Conservation (phyloP, 2,113 vertebrate species). For the Diadophis punctatus region DNA sequence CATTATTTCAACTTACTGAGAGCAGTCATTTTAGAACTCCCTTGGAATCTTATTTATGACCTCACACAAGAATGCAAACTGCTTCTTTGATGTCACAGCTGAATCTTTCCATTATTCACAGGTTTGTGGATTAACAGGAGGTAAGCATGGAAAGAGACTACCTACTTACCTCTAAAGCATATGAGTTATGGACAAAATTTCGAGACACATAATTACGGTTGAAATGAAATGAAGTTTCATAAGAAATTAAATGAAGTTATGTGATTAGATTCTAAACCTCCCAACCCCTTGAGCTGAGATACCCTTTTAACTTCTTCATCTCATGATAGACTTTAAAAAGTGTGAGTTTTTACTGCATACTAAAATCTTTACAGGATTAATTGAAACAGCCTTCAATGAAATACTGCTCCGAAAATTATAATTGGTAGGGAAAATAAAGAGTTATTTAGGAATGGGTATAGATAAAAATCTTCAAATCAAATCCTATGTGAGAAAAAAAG, state of each 20-base stretch:
- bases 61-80: background rate
- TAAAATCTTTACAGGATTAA: background rate
- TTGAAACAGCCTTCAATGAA: background rate
- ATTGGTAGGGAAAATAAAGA: background rate
- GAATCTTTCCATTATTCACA: background rate
- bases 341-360: background rate
- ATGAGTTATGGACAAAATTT: background rate
- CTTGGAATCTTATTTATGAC: conserved; percentile 1
- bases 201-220: background rate
- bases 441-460: background rate
- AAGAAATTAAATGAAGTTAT: background rate
- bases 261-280: background rate
- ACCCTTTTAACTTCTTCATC: background rate
- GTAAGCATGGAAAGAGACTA: background rate
- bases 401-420: background rate
- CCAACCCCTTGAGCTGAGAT: background rate
- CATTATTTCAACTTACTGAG: background rate
- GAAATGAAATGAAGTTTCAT: background rate
- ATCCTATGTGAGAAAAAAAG: background rate
- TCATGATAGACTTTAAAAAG: background rate
- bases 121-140: background rate
- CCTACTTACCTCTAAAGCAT: background rate
- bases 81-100: background rate
- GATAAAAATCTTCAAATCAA: background rate
- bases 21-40: background rate